Conservation (phyloP, 2,797 vertebrate genomes). For the Catamblyrhynchus diadema region DNA sequence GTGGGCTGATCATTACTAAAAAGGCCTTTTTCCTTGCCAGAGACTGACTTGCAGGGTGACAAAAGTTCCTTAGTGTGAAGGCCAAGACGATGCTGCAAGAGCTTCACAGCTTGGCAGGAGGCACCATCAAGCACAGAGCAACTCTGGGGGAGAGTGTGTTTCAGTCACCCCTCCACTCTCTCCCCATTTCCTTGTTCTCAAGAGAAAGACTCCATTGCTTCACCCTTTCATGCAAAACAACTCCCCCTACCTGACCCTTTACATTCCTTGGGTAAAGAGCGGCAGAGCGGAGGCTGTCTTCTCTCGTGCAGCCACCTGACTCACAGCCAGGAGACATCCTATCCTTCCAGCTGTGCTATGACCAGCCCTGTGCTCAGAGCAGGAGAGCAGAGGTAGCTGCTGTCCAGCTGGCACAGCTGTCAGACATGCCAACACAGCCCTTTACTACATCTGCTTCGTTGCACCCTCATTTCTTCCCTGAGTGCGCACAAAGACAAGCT, state of each 20-base stretch:
- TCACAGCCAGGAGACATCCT: not conserved
- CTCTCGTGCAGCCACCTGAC: not conserved
- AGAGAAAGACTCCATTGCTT: not conserved
- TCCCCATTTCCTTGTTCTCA: not conserved
- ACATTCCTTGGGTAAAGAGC: not conserved
- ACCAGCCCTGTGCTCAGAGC: not conserved
- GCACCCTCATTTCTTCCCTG: not conserved
- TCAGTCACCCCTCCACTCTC: not conserved
- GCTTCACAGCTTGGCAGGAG: not conserved
- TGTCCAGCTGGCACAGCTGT: not conserved
- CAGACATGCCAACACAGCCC: not conserved
- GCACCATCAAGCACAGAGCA: not conserved
- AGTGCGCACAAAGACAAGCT: not conserved
- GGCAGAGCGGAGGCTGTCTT: not conserved
- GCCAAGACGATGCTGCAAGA: not conserved
- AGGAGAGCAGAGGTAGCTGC: not conserved
- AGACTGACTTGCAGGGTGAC: not conserved
- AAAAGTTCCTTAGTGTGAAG: not conserved
- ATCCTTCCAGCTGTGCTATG: not conserved
- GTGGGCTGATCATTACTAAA: not conserved
- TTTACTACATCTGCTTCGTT: not conserved
- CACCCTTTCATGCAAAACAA: not conserved
- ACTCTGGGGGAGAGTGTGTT: not conserved
- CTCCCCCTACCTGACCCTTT: rapidly evolving
- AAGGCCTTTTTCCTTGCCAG: not conserved